These are phyloP conservation scores for Fragum sueziense DNA, from an alignment of 2,888 invertebrate species.

Conservation along the genomic window DNA sequence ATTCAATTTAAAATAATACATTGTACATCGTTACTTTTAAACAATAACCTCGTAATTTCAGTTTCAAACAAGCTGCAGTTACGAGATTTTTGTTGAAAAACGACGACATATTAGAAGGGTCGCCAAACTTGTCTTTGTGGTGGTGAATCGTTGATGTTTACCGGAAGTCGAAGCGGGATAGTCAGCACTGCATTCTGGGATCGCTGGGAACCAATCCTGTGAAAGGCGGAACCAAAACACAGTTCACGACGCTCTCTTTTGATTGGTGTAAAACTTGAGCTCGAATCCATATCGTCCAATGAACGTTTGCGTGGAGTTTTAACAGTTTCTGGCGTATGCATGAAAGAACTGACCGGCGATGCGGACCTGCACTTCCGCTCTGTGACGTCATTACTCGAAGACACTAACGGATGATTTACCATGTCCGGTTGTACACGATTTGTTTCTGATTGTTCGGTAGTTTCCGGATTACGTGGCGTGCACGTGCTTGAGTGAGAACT, in stretches of 20 bases:
- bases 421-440: not conserved
- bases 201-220: not conserved
- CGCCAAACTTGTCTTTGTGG: slow-evolving; percentile 60
- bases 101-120: slow-evolving; percentile 41
- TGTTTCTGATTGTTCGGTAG: not conserved
- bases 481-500: slow-evolving; percentile 36
- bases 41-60: too few species aligned
- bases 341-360: not conserved
- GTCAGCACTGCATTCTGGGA: slow-evolving; percentile 36
- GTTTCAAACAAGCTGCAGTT: not conserved
- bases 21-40: too few species aligned
- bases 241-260: slow-evolving; percentile 8
- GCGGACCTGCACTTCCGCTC: slow-evolving; percentile 22
- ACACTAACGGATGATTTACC: not conserved
- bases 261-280: not conserved
- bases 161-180: slow-evolving; percentile 53
- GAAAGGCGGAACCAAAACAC: not conserved
- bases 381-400: not conserved
- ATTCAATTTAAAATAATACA: too few species aligned
- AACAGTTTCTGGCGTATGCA: not conserved
- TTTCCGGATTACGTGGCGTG: slow-evolving; percentile 22
- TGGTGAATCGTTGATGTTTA: slow-evolving; percentile 44
- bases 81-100: not conserved
- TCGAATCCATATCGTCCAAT: slow-evolving; percentile 2
- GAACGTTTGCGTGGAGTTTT: slow-evolving; percentile 4